Conservation (phyloP, 1,140 invertebrate genomes). For the Ylistrum balloti region DNA sequence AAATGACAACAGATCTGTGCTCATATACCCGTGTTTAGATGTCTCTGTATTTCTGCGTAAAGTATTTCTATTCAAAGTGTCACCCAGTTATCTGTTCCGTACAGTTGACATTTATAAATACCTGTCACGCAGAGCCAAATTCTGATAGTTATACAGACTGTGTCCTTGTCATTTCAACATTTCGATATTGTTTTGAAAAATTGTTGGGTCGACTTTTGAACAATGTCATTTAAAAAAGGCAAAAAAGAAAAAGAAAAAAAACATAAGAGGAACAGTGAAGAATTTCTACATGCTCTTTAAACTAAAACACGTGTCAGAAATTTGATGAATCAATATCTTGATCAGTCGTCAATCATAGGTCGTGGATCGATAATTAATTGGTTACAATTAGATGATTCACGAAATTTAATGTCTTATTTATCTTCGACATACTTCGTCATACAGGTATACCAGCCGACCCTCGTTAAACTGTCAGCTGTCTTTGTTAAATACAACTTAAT, state of each 20-base stretch:
- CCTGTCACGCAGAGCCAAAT: not conserved
- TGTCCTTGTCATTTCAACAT: constrained; percentile 34
- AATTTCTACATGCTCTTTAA: not conserved
- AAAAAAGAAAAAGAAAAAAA: not conserved
- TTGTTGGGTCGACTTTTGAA: constrained; percentile 20
- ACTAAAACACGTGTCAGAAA: not conserved
- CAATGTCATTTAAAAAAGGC: not conserved
- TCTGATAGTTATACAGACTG: not conserved
- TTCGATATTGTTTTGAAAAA: constrained; percentile 1
- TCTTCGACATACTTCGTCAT: not conserved
- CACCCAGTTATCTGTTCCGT: not conserved
- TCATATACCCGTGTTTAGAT: too few relatives aligned
- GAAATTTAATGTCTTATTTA: not conserved
- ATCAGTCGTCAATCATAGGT: not conserved
- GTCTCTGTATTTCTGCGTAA: not conserved
- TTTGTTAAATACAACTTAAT: not conserved
- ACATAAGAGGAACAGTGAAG: not conserved
- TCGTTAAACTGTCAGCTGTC: not conserved
- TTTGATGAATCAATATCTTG: not conserved
- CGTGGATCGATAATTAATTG: constrained; percentile 7
- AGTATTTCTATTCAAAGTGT: not conserved
- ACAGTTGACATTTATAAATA: not conserved
- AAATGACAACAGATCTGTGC: too few relatives aligned
- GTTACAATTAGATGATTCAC: not conserved
- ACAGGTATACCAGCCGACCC: not conserved